Evolutionary conservation across 2,797 vertebrate genomes (phyloP), one percentile per base, ranked within the genome.

Genomic region (Galago senegalensis): DNA sequence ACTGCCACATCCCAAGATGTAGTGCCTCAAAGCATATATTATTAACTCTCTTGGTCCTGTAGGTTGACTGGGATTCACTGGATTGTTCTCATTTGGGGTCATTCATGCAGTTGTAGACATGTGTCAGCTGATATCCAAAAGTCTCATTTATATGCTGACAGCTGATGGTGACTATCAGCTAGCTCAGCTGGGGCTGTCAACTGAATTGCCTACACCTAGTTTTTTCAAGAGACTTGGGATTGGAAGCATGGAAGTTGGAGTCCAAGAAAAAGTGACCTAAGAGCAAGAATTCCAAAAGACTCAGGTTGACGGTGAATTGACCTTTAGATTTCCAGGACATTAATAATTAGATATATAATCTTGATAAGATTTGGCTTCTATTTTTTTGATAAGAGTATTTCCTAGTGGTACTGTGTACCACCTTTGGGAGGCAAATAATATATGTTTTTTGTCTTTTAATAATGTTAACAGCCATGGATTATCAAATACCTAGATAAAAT

Each of bases 101-200:
- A 46, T 34, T 53, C 23, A 37, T 21, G 46, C 37, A 76, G 23
- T 1, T 89, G 58, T 5, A 72, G 49, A 43, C 69, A 69, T 53
- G 11, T 58, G 46, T 86, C 83, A 67, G 25, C 49, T 89, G 31
- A 67, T 27, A 3, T 72, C 23, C 69, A 70, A 60, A 75, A 10
- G 43, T 34, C 63, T n/a, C 17, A 18, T 34, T 75, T 40, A 56
- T 13, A 37, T 18, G 13, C 53, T 77, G 56, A 87, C 46, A 96
- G 87, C 65, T 93, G 87, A 79, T 56, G 10, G 91, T 79, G 85
- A 46, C 21, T 34, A 14, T 76, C 89, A 56, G 31, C 91, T 72
- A 60, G 12, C 65, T 49, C 76, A 67, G 77, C 87, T 87, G 87
- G 61, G 46, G 21, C 69, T 86, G 67, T 82, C 86, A 91, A 27